Evolutionary conservation across 2,797 vertebrate genomes (phyloP), one percentile per base, ranked within the genome.

Genomic region (Typhlichthys eigenmanni): DNA sequence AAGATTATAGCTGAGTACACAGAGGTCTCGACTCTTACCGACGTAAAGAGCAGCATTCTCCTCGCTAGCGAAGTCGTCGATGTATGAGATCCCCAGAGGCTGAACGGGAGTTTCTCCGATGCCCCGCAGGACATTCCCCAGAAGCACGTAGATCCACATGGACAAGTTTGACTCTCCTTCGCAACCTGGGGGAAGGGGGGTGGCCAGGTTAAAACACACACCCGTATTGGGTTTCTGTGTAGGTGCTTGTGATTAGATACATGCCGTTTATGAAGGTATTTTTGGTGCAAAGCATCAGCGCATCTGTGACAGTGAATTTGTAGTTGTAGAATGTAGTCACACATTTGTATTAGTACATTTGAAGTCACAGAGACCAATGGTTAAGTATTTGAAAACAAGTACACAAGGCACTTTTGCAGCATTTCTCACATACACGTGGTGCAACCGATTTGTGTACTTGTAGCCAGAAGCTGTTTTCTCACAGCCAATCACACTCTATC

Each of bases 41-140:
- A 93, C 85, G 75, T 92, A 93, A 5, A 93, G 83, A 0, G 92
- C 92, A 3, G 92, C 89, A 47, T 92, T 92, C 72, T 92, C 91
- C 66, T 91, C 88, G 1, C 60, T 77, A 11, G 92, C 86, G 72
- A 89, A 91, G 78, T 93, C 92, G 72, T 93, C 92, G 4, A 93
- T 90, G 54, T 92, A 93, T 5, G 92, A 91, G 70, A 92, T 88
- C 13, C 92, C 92, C 9, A 93, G 85, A 5, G 92, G 91, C 57
- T 85, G 85, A 14, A 92, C 85, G 13, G 88, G 90, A 0, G 91
- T 91, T 69, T 92, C 91, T 9, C 91, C 91, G 0, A 92, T 89
- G 4, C 92, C 92, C 4, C 91, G 81, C 50, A 93, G 75, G 57
- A 92, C 82, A 53, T 93, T 92, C 52, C 90, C 92, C 70, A 91